A percentile compares a stretch with the other conserved stretches of the same genome.
Evolutionary conservation across 2,113 vertebrate genomes (phyloP).

Genomic region (Proteles cristata): DNA sequence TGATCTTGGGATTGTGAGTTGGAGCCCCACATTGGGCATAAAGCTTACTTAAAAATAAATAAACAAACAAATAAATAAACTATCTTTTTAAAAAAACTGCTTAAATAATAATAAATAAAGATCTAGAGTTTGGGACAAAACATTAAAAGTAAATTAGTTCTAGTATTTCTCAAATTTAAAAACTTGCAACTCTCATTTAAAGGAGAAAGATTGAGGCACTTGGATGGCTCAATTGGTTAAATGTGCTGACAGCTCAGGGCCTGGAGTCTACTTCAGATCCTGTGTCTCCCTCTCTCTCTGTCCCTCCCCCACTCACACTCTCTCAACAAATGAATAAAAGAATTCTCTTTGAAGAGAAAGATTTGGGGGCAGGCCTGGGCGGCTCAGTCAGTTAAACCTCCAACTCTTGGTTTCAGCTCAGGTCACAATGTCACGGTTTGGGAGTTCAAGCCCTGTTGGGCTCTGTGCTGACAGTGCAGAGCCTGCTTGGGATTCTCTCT

Average conservation of each 20-base stretch:
- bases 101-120: conserved; percentile 58
- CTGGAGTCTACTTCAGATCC: too few relatives aligned
- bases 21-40: neutral
- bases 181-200: conserved; percentile 94
- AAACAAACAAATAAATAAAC: neutral
- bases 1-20: neutral
- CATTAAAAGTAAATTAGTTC: conserved; percentile 33
- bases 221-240: too few relatives aligned
- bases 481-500: too few relatives aligned
- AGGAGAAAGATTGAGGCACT: neutral
- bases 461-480: too few relatives aligned
- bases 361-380: too few relatives aligned
- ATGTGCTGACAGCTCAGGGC: too few relatives aligned
- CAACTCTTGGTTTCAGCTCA: too few relatives aligned
- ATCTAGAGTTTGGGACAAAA: conserved; percentile 17
- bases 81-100: neutral
- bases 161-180: conserved; percentile 55
- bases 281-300: neutral
- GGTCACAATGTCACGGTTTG: too few relatives aligned
- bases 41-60: neutral
- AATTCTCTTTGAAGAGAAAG: too few relatives aligned
- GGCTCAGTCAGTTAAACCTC: too few relatives aligned
- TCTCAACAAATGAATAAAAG: too few relatives aligned
- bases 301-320: neutral
- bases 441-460: too few relatives aligned